Evolutionary conservation across 1,140 invertebrate species (phyloP), one percentile per base, ranked within the genome.

Genomic region (Drosophila neocordata): DNA sequence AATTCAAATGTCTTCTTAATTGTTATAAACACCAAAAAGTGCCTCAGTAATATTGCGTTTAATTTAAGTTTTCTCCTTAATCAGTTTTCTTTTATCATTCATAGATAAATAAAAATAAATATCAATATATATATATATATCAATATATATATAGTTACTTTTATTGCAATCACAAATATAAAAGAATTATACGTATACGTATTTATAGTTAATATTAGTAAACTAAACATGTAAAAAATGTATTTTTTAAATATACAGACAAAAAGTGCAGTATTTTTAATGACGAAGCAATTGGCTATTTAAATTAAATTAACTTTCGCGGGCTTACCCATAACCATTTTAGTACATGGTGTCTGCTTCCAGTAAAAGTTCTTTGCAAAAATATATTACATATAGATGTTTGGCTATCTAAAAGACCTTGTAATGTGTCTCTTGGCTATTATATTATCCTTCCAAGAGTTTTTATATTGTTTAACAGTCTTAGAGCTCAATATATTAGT

Each of bases 1-100:
- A 71, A 79, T 73, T 77, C 65, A 70, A 82, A 52, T 79, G 38
- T 82, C 57, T 78, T 83, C 69, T 81, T 69, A 65, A 88, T 83
- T 83, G 83, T 88, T 88, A 88, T 79, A 77, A 88, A 82, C 83
- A 88, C 83, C 83, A 82, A 88, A 84, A 88, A 88, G 83, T 88
- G 83, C 83, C 83, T 88, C 83, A 83, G 67, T 87, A 87, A 79
- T 79, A 71, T 68, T 77, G 65, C 78, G 65, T 80, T 67, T 79
- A 61, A 74, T 76, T 69, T 61, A 22, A 41, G 13, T 75, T 77
- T 77, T 77, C 65, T 41, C 55, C 55, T 57, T 58, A 35, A 66
- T 70, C 53, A 53, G 61, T 62, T 79, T 75, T 79, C 74, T 66
- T 87, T 63, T 73, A 66, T 73, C 52, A 67, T 71, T 79, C 63